Evolutionary conservation across 1,140 invertebrate genomes (phyloP).

Genomic region (Oscheius sp.): DNA sequence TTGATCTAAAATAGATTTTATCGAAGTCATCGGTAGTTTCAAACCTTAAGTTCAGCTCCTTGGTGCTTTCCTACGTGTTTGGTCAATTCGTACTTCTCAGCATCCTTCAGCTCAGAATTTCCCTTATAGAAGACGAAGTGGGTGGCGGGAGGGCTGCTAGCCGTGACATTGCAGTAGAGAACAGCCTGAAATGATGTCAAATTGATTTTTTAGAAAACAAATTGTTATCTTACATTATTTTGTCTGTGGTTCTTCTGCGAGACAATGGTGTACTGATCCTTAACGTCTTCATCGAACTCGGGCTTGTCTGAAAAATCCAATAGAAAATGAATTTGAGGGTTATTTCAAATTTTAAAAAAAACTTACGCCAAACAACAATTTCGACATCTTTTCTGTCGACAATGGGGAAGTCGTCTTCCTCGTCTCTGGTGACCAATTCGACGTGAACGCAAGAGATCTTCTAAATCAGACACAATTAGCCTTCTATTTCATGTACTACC

Average conservation of each 20-base stretch:
- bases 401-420: constrained; percentile 17
- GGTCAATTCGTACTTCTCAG: constrained; percentile 27
- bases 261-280: constrained; percentile 33
- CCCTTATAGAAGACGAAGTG: constrained; percentile 39
- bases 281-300: constrained; percentile 33
- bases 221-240: neutral
- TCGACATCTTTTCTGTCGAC: constrained; percentile 28
- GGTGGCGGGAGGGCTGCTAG: constrained; percentile 36
- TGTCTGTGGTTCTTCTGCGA: neutral
- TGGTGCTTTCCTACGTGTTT: constrained; percentile 10
- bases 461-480: neutral
- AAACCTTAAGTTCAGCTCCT: constrained; percentile 30
- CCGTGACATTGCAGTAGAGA: constrained; percentile 37
- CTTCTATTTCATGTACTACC: neutral
- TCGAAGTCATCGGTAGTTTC: neutral
- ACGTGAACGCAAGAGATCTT: constrained; percentile 12
- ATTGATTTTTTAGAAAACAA: neutral
- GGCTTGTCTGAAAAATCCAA: constrained; percentile 31
- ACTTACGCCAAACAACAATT: constrained; percentile 16
- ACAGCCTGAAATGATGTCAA: constrained; percentile 11
- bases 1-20: constrained; percentile 25
- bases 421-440: constrained; percentile 1
- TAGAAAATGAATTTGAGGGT: neutral
- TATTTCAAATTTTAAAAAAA: neutral
- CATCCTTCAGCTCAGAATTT: constrained; percentile 25